Evolutionary conservation across 2,888 invertebrate species (phyloP).

Genomic region (Pseudococcus longispinus): DNA sequence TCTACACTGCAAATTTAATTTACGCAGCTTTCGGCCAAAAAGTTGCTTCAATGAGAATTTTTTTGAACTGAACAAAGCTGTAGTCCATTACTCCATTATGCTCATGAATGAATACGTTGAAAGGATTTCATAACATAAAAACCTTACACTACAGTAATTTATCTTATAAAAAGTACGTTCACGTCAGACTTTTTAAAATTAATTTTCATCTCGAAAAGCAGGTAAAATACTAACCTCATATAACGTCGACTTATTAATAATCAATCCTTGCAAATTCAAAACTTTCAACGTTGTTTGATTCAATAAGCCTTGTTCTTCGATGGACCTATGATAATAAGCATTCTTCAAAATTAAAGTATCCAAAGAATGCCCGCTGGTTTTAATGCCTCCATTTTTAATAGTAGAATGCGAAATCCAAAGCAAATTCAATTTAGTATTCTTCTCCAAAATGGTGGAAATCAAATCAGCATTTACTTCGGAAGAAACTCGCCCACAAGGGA

Average conservation of each 20-base stretch:
- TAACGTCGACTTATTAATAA: slow-evolving; percentile 34
- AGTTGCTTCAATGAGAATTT: too few relatives aligned
- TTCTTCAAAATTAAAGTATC: slow-evolving; percentile 47
- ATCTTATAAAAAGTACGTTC: not conserved
- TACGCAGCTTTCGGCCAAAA: too few relatives aligned
- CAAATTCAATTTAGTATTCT: not conserved
- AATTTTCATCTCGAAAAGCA: not conserved
- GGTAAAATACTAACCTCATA: not conserved
- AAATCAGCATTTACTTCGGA: slow-evolving; percentile 44
- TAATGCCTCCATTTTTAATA: slow-evolving; percentile 5
- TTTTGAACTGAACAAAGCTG: too few relatives aligned
- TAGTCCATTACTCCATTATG: too few relatives aligned
- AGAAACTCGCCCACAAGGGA: not conserved
- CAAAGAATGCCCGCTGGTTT: slow-evolving; percentile 2
- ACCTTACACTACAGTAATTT: not conserved
- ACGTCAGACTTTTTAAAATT: not conserved
- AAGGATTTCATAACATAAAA: not conserved
- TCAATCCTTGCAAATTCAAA: slow-evolving; percentile 47
- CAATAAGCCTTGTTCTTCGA: slow-evolving; percentile 37
- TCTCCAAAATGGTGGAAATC: slow-evolving; percentile 49
- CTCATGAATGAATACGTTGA: too few relatives aligned
- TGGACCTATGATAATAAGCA: slow-evolving; percentile 39
- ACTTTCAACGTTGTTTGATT: slow-evolving; percentile 12
- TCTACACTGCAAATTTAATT: too few relatives aligned
- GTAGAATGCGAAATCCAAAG: slow-evolving; percentile 41